Base-by-base conservation (phyloP, 2,797 vertebrate species). In the Crocidura indochinensis region DNA sequence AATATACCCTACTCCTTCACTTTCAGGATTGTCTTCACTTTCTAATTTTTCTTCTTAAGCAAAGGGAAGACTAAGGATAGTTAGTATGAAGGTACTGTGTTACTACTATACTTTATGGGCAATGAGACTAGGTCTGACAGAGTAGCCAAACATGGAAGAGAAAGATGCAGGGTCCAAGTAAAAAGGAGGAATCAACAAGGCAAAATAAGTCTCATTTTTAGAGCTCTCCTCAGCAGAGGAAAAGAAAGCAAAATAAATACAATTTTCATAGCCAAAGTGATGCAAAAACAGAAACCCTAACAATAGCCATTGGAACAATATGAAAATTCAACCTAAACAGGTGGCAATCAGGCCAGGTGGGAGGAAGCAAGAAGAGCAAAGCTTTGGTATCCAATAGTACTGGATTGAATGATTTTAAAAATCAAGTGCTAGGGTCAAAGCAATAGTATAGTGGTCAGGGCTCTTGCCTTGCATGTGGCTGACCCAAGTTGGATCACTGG, bases 171-270 rank as follows among this genome's bases (percentile, higher is more conserved):
- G 19, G 31, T 6, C 20, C 46, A 75, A 49, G 64, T 26, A 82
- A 84, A 75, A 27, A 73, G 22, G 49, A 27, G 31, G 67, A 53
- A 14, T 46, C 12, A 24, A 26, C 62, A 26, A 90, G 49, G 49
- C 77, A 81, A 51, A 51, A 49, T 1, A 73, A 31, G 10, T 44
- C 72, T 2, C 14, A 12, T 72, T 92, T 86, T 44, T 29, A 83
- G 44, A 62, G 9, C 3, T 81, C 20, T 6, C 26, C 80, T 15
- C 56, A 60, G 62, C 38, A 38, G 38, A 38, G 73, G 24, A 29
- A 76, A 86, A 75, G 26, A 64, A 91, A 94, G 46, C 44, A 75
- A 78, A 91, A 64, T 29, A 80, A 81, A 77, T 53, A 20, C 15
- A 51, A n/a, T 60, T 5, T 29, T 26, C 6, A 72, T 51, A 67